Evolutionary conservation across 2,888 invertebrate genomes (phyloP).

Genomic region (Dryococelus australis): DNA sequence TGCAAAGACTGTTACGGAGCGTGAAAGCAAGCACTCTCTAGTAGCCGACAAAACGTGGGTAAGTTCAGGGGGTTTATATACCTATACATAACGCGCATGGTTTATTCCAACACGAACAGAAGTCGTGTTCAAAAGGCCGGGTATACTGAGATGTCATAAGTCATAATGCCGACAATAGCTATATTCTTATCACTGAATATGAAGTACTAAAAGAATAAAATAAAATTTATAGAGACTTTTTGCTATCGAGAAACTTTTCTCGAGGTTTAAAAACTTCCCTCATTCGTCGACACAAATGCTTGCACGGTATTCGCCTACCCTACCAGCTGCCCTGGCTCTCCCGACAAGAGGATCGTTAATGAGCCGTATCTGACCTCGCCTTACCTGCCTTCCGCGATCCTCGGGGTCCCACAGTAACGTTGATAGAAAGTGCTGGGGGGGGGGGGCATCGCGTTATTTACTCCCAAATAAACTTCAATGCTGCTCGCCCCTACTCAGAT

Average conservation of each 20-base stretch:
- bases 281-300: neutral
- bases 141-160: too few species aligned
- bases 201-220: too few species aligned
- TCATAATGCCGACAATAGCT: too few species aligned
- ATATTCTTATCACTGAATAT: too few species aligned
- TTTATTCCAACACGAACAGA: too few species aligned
- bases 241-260: neutral
- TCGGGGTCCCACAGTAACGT: neutral
- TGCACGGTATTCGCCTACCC: conserved; percentile 7
- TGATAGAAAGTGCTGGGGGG: too few species aligned
- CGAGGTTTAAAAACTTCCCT: neutral
- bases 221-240: neutral
- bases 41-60: too few species aligned
- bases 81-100: too few species aligned
- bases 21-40: too few species aligned
- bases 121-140: too few species aligned
- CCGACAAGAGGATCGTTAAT: conserved; percentile 7
- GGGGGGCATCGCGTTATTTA: neutral
- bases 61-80: too few species aligned
- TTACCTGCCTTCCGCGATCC: neutral
- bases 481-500: neutral
- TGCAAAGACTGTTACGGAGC: too few species aligned
- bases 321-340: neutral
- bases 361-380: conserved; percentile 6
- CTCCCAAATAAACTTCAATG: neutral